phyloP scores from a whole-genome alignment of 2,113 vertebrate species.

The Arenaria interpres region DNA sequence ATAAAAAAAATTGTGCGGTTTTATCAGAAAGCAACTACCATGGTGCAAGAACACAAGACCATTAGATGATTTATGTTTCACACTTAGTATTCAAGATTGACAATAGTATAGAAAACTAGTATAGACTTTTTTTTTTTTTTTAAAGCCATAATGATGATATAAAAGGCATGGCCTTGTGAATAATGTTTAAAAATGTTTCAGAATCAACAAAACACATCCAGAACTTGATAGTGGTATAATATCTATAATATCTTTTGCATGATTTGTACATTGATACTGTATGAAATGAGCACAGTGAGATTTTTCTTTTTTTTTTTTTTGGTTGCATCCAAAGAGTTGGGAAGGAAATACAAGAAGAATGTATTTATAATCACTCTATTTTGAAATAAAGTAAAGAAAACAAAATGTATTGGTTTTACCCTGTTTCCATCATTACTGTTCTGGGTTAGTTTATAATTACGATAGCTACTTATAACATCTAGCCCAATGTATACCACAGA shows the following conservation, averaged over 20 bases:
- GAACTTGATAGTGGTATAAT: slow-evolving; percentile 54
- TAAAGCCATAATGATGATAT: slow-evolving; percentile 52
- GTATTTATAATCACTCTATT: slow-evolving; percentile 79
- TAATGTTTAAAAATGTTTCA: slow-evolving; percentile 55
- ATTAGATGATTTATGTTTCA: slow-evolving; percentile 39
- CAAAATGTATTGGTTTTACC: slow-evolving; percentile 71
- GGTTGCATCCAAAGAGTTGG: slow-evolving; percentile 75
- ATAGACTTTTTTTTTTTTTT: slow-evolving; percentile 17
- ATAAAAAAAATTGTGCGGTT: slow-evolving; percentile 66
- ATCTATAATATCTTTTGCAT: slow-evolving; percentile 72
- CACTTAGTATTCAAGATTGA: slow-evolving; percentile 62
- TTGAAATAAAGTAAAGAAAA: slow-evolving; percentile 79
- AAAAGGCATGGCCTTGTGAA: slow-evolving; percentile 61
- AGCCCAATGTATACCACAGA: slow-evolving; percentile 44
- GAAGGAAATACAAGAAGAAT: slow-evolving; percentile 74
- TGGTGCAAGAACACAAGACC: slow-evolving; percentile 41
- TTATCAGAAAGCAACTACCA: slow-evolving; percentile 65
- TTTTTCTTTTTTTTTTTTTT: neutral
- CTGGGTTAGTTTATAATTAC: slow-evolving; percentile 57
- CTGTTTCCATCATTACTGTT: slow-evolving; percentile 63
- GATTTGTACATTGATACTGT: slow-evolving; percentile 71
- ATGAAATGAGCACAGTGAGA: slow-evolving; percentile 74
- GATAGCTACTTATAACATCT: neutral
- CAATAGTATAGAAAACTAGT: slow-evolving; percentile 32
- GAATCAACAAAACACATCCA: slow-evolving; percentile 60